phyloP scores from a whole-genome alignment of 2,113 vertebrate genomes.

The Solea senegalensis region DNA sequence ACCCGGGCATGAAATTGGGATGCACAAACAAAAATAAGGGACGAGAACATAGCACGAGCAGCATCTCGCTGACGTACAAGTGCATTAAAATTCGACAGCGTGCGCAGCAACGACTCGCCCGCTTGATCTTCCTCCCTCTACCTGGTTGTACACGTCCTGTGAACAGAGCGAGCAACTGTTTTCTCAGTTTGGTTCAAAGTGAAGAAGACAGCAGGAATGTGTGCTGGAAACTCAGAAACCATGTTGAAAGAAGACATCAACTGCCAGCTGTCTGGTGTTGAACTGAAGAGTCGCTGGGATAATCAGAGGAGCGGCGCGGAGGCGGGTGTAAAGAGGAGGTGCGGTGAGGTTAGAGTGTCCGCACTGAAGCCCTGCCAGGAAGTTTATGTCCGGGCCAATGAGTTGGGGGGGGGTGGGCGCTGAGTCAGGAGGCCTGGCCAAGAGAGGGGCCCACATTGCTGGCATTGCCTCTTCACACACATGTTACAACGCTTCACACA shows the following conservation, averaged over 20 bases:
- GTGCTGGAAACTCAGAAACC: constrained; percentile 10
- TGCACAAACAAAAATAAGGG: constrained; percentile 70
- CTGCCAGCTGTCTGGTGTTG: constrained; percentile 25
- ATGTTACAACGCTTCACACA: constrained; percentile 52
- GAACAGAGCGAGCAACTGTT: constrained; percentile 24
- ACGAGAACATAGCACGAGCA: constrained; percentile 45
- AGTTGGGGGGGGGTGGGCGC: constrained; percentile 70
- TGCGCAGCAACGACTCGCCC: constrained; percentile 30
- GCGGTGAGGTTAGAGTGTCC: constrained; percentile 57
- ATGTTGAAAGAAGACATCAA: constrained; percentile 56
- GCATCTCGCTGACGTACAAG: constrained; percentile 37
- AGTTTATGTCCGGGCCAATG: constrained; percentile 71
- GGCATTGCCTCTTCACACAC: constrained; percentile 68
- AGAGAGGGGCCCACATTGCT: constrained; percentile 70
- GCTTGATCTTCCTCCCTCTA: constrained; percentile 25
- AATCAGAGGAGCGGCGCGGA: constrained; percentile 55
- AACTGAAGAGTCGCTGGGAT: constrained; percentile 52
- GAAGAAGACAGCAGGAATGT: not conserved
- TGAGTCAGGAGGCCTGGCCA: constrained; percentile 76
- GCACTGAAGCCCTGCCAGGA: constrained; percentile 70
- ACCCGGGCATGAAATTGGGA: constrained; percentile 74
- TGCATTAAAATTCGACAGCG: constrained; percentile 46
- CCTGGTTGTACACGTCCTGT: constrained; percentile 5
- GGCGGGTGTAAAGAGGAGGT: constrained; percentile 13
- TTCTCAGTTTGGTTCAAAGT: constrained; percentile 9